Base-by-base conservation (phyloP, 1,140 invertebrate genomes). In the Nilaparvata lugens region DNA sequence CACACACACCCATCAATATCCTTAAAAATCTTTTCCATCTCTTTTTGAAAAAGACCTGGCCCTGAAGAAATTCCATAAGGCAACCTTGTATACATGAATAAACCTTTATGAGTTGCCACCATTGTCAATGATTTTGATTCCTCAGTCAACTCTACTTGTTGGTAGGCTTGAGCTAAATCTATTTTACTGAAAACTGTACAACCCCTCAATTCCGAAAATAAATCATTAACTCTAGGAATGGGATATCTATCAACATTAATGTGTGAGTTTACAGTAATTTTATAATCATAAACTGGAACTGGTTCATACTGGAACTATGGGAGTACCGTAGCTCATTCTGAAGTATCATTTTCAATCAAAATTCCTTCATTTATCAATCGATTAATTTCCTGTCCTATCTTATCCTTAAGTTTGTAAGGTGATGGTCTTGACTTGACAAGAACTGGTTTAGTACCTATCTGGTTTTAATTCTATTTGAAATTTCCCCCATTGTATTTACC, bases 311-410 rank as follows among this genome's bases (percentile, higher is more conserved):
- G 54, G 25, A 7, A 56, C 54, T 3, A 56, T 38, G 2, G 54
- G 57, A 31, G 57, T 62, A 52, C 61, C 57, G 57, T 62, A 52
- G 57, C 57, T 56, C 58, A 62, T 24, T 62, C 28, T 25, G 48
- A 59, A 1, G 21, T 59, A 38, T 58, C 23, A 23, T 57, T 16
- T 13, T 6, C 2, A 24, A 2, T 1, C 23, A 58, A 58, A 21
- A 58, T 40, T 14, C 38, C 28, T 51, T 14, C 38, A n/a, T 4
- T n/a, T 18, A 58, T 28, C n/a, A 58, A 28, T 61, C 42, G 4
- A 14, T 19, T 16, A 21, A 64, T 48, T 40, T 62, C 52, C 4
- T 6, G 25, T 18, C 62, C 52, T 16, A 63, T 43, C 25, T 60
- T 56, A 23, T 23, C 31, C 43, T 63, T 63, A 2, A 59, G 28